A percentile compares a stretch with the other conserved stretches of the same genome.
Evolutionary conservation across 2,113 vertebrate species (phyloP).

Genomic region (Sialia sialis): DNA sequence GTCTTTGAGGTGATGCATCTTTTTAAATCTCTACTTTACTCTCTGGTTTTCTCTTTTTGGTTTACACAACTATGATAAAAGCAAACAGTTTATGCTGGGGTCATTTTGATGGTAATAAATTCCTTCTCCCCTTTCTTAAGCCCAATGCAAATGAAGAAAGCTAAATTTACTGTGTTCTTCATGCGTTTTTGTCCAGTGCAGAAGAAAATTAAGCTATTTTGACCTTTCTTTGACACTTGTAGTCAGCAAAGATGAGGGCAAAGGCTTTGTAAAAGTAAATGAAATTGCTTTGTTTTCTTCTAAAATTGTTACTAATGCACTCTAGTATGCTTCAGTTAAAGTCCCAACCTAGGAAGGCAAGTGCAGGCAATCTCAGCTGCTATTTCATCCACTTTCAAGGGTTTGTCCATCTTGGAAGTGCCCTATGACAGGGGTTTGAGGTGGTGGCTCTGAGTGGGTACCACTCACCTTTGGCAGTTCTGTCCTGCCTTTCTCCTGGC

Average conservation of each 20-base stretch:
- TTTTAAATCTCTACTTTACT: not conserved
- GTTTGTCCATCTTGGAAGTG: not conserved
- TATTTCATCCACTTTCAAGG: not conserved
- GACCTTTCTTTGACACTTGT: slow-evolving; percentile 4
- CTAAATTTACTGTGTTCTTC: not conserved
- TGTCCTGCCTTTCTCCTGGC: not conserved
- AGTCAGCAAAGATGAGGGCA: not conserved
- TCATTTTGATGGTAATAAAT: not conserved
- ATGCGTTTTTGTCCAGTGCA: not conserved
- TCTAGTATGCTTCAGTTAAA: not conserved
- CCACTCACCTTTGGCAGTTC: not conserved
- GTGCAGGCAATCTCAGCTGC: not conserved
- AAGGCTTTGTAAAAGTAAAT: not conserved
- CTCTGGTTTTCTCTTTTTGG: not conserved
- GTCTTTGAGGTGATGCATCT: not conserved
- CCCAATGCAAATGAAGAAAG: not conserved
- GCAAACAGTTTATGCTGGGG: not conserved
- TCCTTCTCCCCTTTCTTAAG: not conserved
- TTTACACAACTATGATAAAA: not conserved
- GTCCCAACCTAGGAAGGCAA: not conserved
- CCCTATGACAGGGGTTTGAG: not conserved
- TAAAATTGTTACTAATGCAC: not conserved
- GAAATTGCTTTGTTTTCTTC: not conserved
- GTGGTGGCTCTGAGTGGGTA: not conserved
- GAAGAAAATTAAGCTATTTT: slow-evolving; percentile 23